These are phyloP conservation scores for Picus viridis DNA, from an alignment of 2,797 vertebrate genomes.

Conservation along the genomic window DNA sequence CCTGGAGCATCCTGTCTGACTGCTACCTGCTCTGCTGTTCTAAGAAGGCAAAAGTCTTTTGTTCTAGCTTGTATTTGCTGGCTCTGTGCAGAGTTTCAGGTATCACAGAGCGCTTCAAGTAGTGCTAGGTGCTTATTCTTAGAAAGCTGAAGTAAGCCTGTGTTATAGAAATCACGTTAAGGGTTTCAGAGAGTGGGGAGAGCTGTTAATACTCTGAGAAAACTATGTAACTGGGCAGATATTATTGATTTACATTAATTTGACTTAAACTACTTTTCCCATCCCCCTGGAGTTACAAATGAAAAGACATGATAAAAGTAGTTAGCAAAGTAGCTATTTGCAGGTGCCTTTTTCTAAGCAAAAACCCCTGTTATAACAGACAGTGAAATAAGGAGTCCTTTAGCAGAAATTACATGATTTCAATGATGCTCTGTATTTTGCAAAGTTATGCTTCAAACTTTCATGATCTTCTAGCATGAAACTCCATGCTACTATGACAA, in stretches of 20 bases:
- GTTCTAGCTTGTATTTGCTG: not conserved
- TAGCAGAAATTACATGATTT: not conserved
- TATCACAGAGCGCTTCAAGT: not conserved
- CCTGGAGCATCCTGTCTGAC: not conserved
- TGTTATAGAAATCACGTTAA: not conserved
- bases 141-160: not conserved
- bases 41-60: not conserved
- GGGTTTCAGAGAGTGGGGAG: not conserved
- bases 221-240: not conserved
- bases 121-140: not conserved
- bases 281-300: too few species aligned
- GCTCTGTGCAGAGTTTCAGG: not conserved
- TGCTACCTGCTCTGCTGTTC: not conserved
- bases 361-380: not conserved
- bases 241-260: not conserved
- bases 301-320: not conserved
- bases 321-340: not conserved
- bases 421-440: not conserved
- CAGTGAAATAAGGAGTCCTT: not conserved
- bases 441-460: not conserved
- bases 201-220: not conserved
- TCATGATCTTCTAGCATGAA: not conserved
- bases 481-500: not conserved
- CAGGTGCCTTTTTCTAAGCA: not conserved
- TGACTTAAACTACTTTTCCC: not conserved